Evolutionary conservation across 2,888 invertebrate species (phyloP), one percentile per base, ranked within the genome.

Genomic region (Horisme vitalbata): DNA sequence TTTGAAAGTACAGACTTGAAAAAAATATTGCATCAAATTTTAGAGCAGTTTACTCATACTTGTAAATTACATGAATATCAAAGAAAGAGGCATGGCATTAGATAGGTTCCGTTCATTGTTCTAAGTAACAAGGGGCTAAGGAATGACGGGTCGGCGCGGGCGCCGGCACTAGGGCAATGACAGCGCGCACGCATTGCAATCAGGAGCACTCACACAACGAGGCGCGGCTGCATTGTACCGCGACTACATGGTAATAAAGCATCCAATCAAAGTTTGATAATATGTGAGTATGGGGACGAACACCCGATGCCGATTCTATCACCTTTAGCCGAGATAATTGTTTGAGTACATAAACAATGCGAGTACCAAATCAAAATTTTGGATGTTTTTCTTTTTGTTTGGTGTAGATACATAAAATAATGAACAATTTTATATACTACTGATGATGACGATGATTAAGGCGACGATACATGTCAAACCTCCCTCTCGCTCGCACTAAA

Each of bases 21-120:
- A n/a, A n/a, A n/a, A n/a, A n/a, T n/a, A n/a, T n/a, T 20, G 20
- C 20, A 8, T 23, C 9, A n/a, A n/a, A 23, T 0, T 23, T 23
- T 23, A 23, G n/a, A 23, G n/a, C n/a, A 2, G 9, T 23, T 27
- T 11, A 30, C 13, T 21, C 18, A 26, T 15, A 10, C 30, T 34
- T 14, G 10, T 48, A 31, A 39, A 48, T 44, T 38, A 39, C 24
- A 26, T 24, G 43, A 48, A 46, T 52, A 41, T 38, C 36, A 44
- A 52, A 50, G 57, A 52, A 51, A 44, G 62, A 65, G 61, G 61
- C 61, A 66, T 61, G 69, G 57, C 71, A 74, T 74, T 76, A 71
- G 67, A 70, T 68, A 75, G 69, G 75, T 74, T 75, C 75, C 74
- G 75, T 69, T 74, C 73, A 83, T 83, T 84, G 80, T 84, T 81